A percentile compares a stretch with the other conserved stretches of the same genome.
phyloP scores from a whole-genome alignment of 2,888 invertebrate genomes.

The Caenorhabditis sp. region DNA sequence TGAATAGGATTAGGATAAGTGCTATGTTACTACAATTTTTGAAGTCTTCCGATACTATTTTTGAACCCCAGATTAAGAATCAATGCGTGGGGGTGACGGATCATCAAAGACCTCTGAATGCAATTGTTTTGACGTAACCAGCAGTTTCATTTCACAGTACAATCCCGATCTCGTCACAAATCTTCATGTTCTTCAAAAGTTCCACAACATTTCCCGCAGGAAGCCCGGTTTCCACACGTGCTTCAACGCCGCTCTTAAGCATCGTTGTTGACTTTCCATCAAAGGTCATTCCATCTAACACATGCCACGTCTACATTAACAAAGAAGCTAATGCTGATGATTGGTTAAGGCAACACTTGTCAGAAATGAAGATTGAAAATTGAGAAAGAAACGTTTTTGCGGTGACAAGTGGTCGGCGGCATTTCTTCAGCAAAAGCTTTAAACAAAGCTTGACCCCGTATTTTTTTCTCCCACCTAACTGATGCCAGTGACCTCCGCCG shows the following conservation, averaged over 20 bases:
- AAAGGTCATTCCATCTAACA: constrained; percentile 31
- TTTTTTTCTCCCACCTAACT: background rate
- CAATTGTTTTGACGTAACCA: too few species aligned
- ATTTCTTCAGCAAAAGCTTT: constrained; percentile 8
- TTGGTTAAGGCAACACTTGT: constrained; percentile 51
- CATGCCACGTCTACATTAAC: constrained; percentile 14
- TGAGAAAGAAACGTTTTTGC: constrained; percentile 31
- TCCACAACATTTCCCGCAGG: background rate
- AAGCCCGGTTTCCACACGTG: constrained; percentile 16
- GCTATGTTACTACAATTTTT: too few species aligned
- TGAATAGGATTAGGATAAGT: too few species aligned
- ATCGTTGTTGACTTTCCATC: constrained; percentile 45
- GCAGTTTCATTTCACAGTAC: too few species aligned
- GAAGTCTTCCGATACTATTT: too few species aligned
- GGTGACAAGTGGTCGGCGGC: constrained; percentile 45
- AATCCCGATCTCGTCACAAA: too few species aligned
- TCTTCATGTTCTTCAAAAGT: background rate
- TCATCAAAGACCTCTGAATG: too few species aligned
- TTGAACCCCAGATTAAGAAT: too few species aligned
- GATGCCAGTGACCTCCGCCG: constrained; percentile 4
- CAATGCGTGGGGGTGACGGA: too few species aligned
- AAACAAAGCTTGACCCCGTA: constrained; percentile 7
- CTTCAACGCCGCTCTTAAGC: constrained; percentile 37
- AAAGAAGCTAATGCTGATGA: constrained; percentile 22
- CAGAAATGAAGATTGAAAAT: constrained; percentile 43